Percentiles rank a stretch among this genome's conserved stretches.
Conservation (phyloP, 1,140 invertebrate species). For the Drosophila asahinai region DNA sequence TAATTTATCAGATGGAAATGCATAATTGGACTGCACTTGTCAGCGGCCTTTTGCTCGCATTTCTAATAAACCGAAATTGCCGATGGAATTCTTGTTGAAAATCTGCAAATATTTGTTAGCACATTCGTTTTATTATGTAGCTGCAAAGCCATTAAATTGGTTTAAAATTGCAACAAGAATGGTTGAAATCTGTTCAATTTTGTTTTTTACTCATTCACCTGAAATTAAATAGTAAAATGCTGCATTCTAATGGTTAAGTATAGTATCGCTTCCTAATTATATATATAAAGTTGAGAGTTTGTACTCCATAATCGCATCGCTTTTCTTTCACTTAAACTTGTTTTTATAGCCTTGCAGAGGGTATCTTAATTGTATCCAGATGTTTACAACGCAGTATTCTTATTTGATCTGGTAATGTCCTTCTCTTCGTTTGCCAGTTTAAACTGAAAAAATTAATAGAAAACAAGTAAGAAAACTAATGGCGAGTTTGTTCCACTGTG, state of each 20-base stretch:
- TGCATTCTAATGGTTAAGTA: too few species aligned
- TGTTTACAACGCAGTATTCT: too few species aligned
- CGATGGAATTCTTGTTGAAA: conserved; percentile 51
- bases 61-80: conserved; percentile 44
- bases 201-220: conserved; percentile 1
- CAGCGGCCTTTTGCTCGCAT: conserved; percentile 17
- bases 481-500: too few species aligned
- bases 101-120: conserved; percentile 53
- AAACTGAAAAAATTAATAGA: too few species aligned
- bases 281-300: not conserved
- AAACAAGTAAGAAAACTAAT: not conserved
- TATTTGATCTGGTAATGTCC: too few species aligned
- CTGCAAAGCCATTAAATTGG: conserved; percentile 32
- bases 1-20: conserved; percentile 27
- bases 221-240: not conserved
- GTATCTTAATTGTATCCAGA: too few species aligned
- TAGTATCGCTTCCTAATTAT: not conserved
- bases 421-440: too few species aligned
- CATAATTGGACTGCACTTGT: conserved; percentile 19
- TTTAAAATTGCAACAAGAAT: conserved; percentile 15
- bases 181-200: conserved; percentile 15
- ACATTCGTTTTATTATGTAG: conserved; percentile 36
- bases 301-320: not conserved
- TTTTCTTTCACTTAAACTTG: too few species aligned
- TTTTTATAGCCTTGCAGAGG: too few species aligned